phyloP scores from a whole-genome alignment of 2,888 invertebrate genomes.

The Scaptomyza flava region DNA sequence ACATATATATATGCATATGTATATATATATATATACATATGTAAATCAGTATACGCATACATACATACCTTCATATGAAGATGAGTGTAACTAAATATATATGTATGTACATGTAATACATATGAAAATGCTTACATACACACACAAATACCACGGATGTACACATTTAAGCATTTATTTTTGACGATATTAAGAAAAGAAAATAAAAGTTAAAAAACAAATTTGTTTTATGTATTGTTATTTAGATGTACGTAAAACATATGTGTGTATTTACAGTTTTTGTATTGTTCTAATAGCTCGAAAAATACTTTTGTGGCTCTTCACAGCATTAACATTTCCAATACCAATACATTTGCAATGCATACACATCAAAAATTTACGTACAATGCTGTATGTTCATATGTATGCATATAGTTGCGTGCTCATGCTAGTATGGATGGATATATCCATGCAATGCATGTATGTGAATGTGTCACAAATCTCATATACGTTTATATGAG shows the following conservation, averaged over 20 bases:
- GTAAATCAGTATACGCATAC: neutral
- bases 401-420: constrained; percentile 6
- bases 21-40: neutral
- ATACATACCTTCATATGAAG: neutral
- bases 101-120: constrained; percentile 2
- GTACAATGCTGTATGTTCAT: constrained; percentile 1
- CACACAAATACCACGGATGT: neutral
- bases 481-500: constrained; percentile 4
- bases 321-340: constrained; percentile 15
- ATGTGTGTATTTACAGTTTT: constrained; percentile 12
- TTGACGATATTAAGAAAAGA: neutral
- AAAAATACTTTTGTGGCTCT: constrained; percentile 24
- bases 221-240: neutral
- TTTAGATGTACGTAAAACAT: neutral
- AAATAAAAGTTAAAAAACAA: neutral
- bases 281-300: constrained; percentile 19
- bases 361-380: constrained; percentile 37
- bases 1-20: neutral
- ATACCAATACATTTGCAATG: constrained; percentile 19
- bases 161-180: neutral
- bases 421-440: constrained; percentile 5
- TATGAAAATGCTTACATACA: constrained; percentile 10
- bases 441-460: constrained; percentile 9
- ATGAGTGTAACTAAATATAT: constrained; percentile 7
- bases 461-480: constrained; percentile 13